These are phyloP conservation scores for Machaerirhynchus nigripectus DNA, from an alignment of 2,113 vertebrate species.

Conservation along the genomic window DNA sequence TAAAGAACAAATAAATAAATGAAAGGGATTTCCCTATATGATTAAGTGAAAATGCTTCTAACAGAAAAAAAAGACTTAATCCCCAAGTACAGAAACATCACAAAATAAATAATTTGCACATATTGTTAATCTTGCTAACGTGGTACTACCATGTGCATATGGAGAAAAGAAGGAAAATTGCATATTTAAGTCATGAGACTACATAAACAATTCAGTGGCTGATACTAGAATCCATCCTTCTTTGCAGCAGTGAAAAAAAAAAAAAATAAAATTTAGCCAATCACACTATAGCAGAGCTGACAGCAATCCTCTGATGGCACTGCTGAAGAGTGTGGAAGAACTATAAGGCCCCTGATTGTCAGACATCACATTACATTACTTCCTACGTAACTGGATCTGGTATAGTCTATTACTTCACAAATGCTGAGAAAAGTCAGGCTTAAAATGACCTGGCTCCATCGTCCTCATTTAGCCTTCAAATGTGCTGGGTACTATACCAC, in stretches of 20 bases:
- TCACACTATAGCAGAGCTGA: not conserved
- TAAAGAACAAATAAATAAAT: not conserved
- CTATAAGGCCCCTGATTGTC: not conserved
- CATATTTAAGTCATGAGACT: not conserved
- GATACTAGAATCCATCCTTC: not conserved
- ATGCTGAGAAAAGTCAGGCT: not conserved
- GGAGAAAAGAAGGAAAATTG: not conserved
- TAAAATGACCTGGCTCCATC: not conserved
- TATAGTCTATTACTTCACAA: not conserved
- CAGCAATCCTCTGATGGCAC: not conserved
- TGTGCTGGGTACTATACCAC: not conserved
- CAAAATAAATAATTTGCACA: not conserved
- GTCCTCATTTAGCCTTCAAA: constrained; percentile 1
- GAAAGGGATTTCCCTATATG: not conserved
- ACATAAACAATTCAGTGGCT: not conserved
- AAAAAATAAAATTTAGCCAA: not conserved
- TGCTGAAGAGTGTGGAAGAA: not conserved
- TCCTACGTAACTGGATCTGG: not conserved
- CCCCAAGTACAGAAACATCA: not conserved
- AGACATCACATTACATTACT: not conserved
- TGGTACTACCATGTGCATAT: not conserved
- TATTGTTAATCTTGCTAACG: not conserved
- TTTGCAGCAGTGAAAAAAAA: not conserved
- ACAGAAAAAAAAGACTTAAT: not conserved
- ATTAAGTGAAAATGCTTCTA: constrained; percentile 2